Evolutionary conservation across 2,797 vertebrate species (phyloP).

Genomic region (Mastacembelus armatus): DNA sequence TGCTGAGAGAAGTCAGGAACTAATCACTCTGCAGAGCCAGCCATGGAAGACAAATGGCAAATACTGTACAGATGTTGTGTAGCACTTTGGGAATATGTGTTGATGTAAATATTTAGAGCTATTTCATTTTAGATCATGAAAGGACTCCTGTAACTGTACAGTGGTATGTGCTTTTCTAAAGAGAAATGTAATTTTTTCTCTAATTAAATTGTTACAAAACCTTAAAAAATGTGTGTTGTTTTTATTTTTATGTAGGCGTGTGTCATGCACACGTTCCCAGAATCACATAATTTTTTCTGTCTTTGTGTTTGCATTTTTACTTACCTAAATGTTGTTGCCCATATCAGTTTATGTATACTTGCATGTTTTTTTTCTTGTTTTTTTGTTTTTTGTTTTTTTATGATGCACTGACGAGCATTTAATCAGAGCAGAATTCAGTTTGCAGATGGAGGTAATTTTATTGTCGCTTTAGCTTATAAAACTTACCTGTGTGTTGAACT

Average conservation of each 20-base stretch:
- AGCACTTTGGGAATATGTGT: constrained; percentile 34
- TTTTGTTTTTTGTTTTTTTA: constrained; percentile 23
- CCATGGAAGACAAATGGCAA: constrained; percentile 35
- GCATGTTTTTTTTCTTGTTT: constrained; percentile 61
- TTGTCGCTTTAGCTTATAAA: constrained; percentile 37
- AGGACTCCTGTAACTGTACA: constrained; percentile 48
- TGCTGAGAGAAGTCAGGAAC: constrained; percentile 56
- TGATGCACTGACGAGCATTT: constrained; percentile 53
- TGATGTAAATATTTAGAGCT: constrained; percentile 50
- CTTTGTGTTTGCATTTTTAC: constrained; percentile 8
- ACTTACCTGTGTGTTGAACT: constrained; percentile 52
- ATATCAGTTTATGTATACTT: constrained; percentile 45
- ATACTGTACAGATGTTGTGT: constrained; percentile 19
- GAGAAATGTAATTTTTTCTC: constrained; percentile 53
- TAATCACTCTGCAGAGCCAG: constrained; percentile 48
- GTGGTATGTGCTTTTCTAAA: constrained; percentile 70
- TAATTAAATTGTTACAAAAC: constrained; percentile 76
- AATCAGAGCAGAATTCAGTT: constrained; percentile 69
- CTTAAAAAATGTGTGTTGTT: constrained; percentile 35
- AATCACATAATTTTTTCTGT: constrained; percentile 8
- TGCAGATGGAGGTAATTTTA: constrained; percentile 79
- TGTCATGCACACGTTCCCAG: constrained; percentile 25
- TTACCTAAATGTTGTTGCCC: constrained; percentile 27
- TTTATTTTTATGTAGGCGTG: constrained; percentile 8
- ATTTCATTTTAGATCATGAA: constrained; percentile 37